Base-by-base conservation (phyloP, 2,888 invertebrate species). In the Drosophila borealis region DNA sequence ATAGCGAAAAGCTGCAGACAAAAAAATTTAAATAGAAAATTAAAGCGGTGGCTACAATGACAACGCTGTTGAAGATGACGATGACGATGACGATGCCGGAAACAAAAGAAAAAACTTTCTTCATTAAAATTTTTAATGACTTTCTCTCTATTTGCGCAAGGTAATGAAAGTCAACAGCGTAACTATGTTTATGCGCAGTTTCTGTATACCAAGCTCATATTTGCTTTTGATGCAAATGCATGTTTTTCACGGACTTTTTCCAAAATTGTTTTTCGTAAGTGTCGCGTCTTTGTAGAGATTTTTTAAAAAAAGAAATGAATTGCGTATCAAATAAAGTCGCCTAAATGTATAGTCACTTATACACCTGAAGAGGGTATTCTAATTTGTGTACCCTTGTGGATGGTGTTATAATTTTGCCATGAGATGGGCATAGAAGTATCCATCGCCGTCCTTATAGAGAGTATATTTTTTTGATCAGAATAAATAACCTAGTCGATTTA, bases 21-120 rank as follows among this genome's bases (percentile, higher is more conserved):
- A 83, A 83, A 87, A 81, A 88, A 88, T 88, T 88, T 81, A 85
- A 84, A 84, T 84, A 84, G 68, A 80, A 88, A 85, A 85, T 88
- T 77, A 74, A 79, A 79, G 79, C 74, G 59, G 49, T 54, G 69
- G 48, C 53, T 46, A 64, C 66, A 50, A 55, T 59, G 68, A 55
- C 67, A 63, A 50, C 56, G 29, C 37, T 33, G 42, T 50, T 42
- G 51, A 69, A 57, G 54, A 66, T 60, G 62, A 45, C 19, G 59
- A 53, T 60, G 62, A 45, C 19, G 59, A 53, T 62, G 78, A 56
- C 59, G 68, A 42, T 36, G 78, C 49, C 78, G 72, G 65, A 73
- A 88, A 84, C 82, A 88, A 81, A 87, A 76, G 70, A 64, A 84
- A 82, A 87, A 84, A 83, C 82, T 84, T 84, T 84, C 83, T 84